Evolutionary conservation across 2,797 vertebrate genomes (phyloP).

Genomic region (Acipenser ruthenus): DNA sequence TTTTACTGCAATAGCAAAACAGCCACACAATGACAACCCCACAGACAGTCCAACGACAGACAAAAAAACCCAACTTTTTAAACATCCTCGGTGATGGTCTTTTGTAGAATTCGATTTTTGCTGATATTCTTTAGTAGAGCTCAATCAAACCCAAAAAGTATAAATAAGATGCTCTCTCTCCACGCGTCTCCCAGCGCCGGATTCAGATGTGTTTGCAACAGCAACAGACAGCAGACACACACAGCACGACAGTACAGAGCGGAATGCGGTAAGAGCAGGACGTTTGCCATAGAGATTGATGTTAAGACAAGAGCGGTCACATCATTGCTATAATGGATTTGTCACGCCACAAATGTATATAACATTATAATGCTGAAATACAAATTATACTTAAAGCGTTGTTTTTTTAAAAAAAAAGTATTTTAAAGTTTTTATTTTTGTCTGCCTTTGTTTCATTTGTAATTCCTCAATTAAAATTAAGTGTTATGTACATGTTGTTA

Average conservation of each 20-base stretch:
- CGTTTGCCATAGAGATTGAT: background rate
- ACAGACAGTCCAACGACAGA: background rate
- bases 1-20: background rate
- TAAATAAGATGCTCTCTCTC: constrained; percentile 5
- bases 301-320: too few relatives aligned
- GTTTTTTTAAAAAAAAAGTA: too few relatives aligned
- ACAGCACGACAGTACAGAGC: constrained; percentile 18
- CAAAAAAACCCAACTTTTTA: constrained; percentile 56
- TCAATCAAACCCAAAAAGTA: background rate
- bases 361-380: too few relatives aligned
- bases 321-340: too few relatives aligned
- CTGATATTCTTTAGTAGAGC: background rate
- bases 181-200: constrained; percentile 32
- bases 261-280: constrained; percentile 12
- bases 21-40: constrained; percentile 22
- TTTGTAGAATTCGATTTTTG: background rate
- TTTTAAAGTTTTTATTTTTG: too few relatives aligned
- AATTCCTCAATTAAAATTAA: too few relatives aligned
- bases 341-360: too few relatives aligned
- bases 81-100: constrained; percentile 54
- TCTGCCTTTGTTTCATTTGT: too few relatives aligned
- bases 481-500: too few relatives aligned
- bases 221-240: constrained; percentile 9
- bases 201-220: constrained; percentile 11
- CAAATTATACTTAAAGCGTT: too few relatives aligned